Evolutionary conservation across 2,113 vertebrate genomes (phyloP).

Genomic region (Phalacrocorax carbo): DNA sequence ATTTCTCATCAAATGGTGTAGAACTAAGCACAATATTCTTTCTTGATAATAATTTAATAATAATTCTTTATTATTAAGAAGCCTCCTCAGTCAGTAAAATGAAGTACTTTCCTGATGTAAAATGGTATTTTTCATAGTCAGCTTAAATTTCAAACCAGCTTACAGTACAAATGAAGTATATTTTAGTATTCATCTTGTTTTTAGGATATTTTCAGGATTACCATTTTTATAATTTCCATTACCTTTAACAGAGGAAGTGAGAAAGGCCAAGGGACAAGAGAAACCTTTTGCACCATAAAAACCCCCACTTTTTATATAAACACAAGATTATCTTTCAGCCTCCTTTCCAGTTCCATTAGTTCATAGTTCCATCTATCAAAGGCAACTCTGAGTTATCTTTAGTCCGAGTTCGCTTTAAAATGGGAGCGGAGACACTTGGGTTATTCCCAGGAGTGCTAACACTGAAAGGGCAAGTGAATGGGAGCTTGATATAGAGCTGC

Average conservation of each 20-base stretch:
- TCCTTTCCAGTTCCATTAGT: background rate
- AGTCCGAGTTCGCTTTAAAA: background rate
- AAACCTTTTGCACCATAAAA: background rate
- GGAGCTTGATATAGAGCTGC: background rate
- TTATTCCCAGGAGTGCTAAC: background rate
- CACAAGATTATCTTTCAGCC: background rate
- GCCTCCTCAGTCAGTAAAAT: background rate
- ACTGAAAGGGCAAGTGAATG: background rate
- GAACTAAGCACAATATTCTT: background rate
- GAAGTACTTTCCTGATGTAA: background rate
- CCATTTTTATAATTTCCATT: background rate
- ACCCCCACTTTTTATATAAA: background rate
- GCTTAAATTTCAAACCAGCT: background rate
- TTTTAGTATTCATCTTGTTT: background rate
- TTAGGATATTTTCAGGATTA: background rate
- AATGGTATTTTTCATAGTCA: background rate
- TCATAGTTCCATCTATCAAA: background rate
- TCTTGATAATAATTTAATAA: no score
- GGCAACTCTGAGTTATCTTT: background rate
- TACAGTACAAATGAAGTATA: background rate
- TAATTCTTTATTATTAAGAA: background rate
- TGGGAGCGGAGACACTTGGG: background rate
- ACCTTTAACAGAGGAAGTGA: background rate
- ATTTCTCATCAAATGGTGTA: background rate
- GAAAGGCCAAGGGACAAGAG: background rate